Conservation (phyloP, 2,113 vertebrate genomes). For the Colistium nudipinnis region DNA sequence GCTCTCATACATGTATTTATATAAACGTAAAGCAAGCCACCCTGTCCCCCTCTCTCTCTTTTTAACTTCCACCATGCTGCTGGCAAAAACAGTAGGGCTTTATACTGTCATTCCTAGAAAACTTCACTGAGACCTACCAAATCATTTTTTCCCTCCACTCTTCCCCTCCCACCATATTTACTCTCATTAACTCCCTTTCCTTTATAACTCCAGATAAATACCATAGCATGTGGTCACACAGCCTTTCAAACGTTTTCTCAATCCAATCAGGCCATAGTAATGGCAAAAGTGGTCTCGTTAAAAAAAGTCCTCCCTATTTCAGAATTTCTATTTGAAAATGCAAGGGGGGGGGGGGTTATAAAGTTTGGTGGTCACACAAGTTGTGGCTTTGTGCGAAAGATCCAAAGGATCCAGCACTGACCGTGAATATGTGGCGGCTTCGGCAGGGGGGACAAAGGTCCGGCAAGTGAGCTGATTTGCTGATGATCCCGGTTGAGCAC, state of each 20-base stretch:
- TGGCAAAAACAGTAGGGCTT: slow-evolving; percentile 80
- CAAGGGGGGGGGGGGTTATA: too few species aligned
- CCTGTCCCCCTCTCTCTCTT: slow-evolving; percentile 49
- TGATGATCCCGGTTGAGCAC: slow-evolving; percentile 43
- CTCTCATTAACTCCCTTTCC: slow-evolving; percentile 33
- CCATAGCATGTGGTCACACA: not conserved
- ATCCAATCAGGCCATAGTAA: not conserved
- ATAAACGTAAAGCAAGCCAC: not conserved
- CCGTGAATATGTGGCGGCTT: slow-evolving; percentile 17
- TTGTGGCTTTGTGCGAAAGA: not conserved
- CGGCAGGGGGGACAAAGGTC: slow-evolving; percentile 26
- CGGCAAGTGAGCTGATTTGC: slow-evolving; percentile 37
- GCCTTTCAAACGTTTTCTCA: not conserved
- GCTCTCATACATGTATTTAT: slow-evolving; percentile 3
- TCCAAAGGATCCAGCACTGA: not conserved
- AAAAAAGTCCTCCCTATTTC: not conserved
- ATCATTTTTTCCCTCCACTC: slow-evolving; percentile 28
- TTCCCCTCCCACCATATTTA: slow-evolving; percentile 13
- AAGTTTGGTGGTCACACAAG: not conserved
- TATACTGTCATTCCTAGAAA: slow-evolving; percentile 78
- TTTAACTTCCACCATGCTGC: slow-evolving; percentile 61
- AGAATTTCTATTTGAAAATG: not conserved
- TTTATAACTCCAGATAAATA: slow-evolving; percentile 5
- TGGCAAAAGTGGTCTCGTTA: not conserved
- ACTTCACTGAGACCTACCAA: slow-evolving; percentile 62